These are phyloP conservation scores for Sitophilus oryzae DNA, from an alignment of 1,140 invertebrate species.

Conservation along the genomic window DNA sequence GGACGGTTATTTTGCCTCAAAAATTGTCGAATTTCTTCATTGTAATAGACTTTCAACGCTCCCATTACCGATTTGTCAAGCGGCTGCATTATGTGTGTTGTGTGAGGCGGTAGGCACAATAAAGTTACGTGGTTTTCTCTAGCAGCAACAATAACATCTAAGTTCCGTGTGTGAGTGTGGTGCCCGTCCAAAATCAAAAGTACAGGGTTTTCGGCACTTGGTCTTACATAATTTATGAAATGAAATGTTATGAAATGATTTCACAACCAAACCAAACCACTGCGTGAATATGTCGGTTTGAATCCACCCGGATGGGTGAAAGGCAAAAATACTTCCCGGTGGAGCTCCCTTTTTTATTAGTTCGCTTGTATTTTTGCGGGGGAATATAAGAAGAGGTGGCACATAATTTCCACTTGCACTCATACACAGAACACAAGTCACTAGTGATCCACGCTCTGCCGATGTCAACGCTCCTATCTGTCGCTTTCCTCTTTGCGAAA, in stretches of 20 bases:
- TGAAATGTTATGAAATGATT: too few relatives aligned
- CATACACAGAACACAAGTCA: constrained; percentile 35
- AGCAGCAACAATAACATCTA: too few relatives aligned
- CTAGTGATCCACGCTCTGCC: constrained; percentile 45
- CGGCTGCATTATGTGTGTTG: too few relatives aligned
- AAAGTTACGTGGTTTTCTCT: too few relatives aligned
- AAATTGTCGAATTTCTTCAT: too few relatives aligned
- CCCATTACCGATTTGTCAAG: too few relatives aligned
- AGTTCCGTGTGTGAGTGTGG: too few relatives aligned
- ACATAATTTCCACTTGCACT: constrained; percentile 40
- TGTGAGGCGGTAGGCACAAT: too few relatives aligned
- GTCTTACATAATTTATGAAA: constrained; percentile 24
- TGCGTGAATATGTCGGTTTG: constrained; percentile 28
- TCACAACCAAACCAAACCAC: too few relatives aligned
- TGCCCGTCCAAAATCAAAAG: constrained; percentile 35
- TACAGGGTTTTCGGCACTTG: constrained; percentile 26
- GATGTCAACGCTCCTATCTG: constrained; percentile 45
- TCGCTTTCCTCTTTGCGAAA: constrained; percentile 34
- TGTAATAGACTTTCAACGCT: too few relatives aligned
- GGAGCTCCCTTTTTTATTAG: constrained; percentile 33
- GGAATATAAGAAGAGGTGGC: constrained; percentile 41
- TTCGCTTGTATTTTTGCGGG: constrained; percentile 33
- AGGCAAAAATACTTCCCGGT: constrained; percentile 32
- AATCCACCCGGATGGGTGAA: constrained; percentile 38
- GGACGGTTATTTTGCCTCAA: too few relatives aligned